phyloP scores from a whole-genome alignment of 2,113 vertebrate species.

The Cavia aperea region DNA sequence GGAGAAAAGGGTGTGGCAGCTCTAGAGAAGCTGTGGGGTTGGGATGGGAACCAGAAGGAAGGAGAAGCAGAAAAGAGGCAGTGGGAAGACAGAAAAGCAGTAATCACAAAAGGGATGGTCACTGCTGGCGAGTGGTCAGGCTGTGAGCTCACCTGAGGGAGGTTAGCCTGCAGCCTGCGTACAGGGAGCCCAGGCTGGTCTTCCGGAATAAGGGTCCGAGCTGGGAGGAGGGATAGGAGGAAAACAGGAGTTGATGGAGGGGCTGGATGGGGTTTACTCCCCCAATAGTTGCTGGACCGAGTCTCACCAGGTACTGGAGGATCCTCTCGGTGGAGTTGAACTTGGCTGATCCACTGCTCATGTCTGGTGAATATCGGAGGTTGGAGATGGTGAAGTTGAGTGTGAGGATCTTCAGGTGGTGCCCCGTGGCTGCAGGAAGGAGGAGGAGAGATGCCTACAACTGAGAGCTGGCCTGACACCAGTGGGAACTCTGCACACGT shows the following conservation, averaged over 20 bases:
- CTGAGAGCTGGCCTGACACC: neutral
- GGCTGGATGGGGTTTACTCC: neutral
- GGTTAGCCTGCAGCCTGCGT: conserved; percentile 51
- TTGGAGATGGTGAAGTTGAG: conserved; percentile 74
- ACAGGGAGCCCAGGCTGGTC: conserved; percentile 66
- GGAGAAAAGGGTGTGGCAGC: neutral
- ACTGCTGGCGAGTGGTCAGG: neutral
- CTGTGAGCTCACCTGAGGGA: conserved; percentile 66
- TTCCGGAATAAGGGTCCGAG: conserved; percentile 59
- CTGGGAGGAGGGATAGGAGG: conserved; percentile 58
- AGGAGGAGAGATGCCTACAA: accelerated
- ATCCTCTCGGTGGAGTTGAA: conserved; percentile 58
- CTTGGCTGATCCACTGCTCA: conserved; percentile 47
- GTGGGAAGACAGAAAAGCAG: neutral
- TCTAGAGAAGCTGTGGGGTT: neutral
- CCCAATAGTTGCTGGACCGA: neutral
- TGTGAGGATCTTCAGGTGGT: conserved; percentile 47
- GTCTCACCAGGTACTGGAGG: conserved; percentile 65
- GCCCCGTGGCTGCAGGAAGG: neutral
- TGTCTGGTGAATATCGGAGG: conserved; percentile 66
- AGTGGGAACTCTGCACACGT: neutral
- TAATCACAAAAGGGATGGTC: neutral
- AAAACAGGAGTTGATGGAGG: neutral
- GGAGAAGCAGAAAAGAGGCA: no score
- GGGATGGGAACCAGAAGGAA: neutral